Percentiles rank a stretch among this genome's conserved stretches.
These are phyloP conservation scores for Drosophila emarginata DNA, from an alignment of 2,888 invertebrate species.

Conservation along the genomic window DNA sequence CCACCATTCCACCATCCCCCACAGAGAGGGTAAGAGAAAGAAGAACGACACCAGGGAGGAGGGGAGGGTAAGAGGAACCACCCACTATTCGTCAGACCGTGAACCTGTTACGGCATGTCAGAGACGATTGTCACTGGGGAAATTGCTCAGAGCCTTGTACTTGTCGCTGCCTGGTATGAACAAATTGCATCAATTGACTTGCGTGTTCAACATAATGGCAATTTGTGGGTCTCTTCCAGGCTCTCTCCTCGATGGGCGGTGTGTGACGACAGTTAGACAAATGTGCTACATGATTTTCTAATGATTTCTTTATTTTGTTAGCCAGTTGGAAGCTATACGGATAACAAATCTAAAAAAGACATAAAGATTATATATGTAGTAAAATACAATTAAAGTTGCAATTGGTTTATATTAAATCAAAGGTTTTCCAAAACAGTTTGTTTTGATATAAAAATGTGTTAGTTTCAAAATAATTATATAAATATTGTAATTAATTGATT, in stretches of 20 bases:
- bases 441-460: no score
- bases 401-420: not conserved
- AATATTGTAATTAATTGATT: no score
- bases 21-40: constrained; percentile 10
- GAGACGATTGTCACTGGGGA: constrained; percentile 68
- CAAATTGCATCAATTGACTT: constrained; percentile 80
- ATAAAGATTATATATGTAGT: not conserved
- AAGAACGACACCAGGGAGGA: not conserved
- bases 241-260: constrained; percentile 19
- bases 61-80: constrained; percentile 24
- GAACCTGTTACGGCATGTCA: constrained; percentile 73
- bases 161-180: constrained; percentile 57
- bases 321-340: constrained; percentile 14
- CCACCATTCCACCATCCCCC: constrained; percentile 27
- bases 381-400: no score
- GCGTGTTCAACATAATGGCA: constrained; percentile 77
- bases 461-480: no score
- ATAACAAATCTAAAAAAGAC: not conserved
- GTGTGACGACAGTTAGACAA: constrained; percentile 65
- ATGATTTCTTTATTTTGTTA: constrained; percentile 63
- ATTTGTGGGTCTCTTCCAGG: constrained; percentile 43
- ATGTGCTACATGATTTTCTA: constrained; percentile 72
- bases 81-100: constrained; percentile 57
- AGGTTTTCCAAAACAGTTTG: no score
- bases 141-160: constrained; percentile 56